Percentiles rank a stretch among this genome's conserved stretches.
Conservation (phyloP, 2,113 vertebrate genomes). For the Euleptes europaea region DNA sequence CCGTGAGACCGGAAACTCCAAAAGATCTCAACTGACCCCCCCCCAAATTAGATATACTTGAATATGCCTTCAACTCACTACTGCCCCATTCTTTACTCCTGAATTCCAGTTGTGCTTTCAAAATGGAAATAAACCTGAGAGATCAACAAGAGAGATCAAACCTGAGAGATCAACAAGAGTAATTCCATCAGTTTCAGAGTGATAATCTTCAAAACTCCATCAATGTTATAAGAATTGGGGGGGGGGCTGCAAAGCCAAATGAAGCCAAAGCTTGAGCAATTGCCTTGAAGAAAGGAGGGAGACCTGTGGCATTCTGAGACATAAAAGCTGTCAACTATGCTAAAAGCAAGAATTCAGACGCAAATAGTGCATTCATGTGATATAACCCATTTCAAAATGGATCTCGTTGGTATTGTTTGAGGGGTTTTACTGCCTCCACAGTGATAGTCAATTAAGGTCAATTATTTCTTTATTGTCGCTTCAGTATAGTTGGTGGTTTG, state of each 20-base stretch:
- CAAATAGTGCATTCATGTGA: not conserved
- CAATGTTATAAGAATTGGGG: slow-evolving; percentile 1
- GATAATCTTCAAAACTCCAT: not conserved
- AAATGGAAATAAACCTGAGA: not conserved
- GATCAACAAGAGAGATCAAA: not conserved
- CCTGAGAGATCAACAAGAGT: not conserved
- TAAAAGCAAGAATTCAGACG: slow-evolving; percentile 15
- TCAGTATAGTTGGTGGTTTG: not conserved
- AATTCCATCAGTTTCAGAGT: slow-evolving; percentile 6
- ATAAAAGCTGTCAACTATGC: not conserved
- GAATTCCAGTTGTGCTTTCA: not conserved
- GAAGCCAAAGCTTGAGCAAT: slow-evolving; percentile 17
- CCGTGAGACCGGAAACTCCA: not conserved
- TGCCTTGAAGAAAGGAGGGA: slow-evolving; percentile 30
- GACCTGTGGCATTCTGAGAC: slow-evolving; percentile 6
- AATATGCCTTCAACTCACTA: not conserved
- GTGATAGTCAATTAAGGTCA: not conserved
- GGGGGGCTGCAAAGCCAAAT: not conserved
- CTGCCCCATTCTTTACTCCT: not conserved
- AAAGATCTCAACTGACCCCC: not conserved
- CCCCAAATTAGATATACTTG: not conserved
- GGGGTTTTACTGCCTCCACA: not conserved
- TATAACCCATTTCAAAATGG: not conserved
- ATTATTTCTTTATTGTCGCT: not conserved
- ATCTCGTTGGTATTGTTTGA: not conserved